Base-by-base conservation (phyloP, 2,888 invertebrate species). In the Griposia aprilina region DNA sequence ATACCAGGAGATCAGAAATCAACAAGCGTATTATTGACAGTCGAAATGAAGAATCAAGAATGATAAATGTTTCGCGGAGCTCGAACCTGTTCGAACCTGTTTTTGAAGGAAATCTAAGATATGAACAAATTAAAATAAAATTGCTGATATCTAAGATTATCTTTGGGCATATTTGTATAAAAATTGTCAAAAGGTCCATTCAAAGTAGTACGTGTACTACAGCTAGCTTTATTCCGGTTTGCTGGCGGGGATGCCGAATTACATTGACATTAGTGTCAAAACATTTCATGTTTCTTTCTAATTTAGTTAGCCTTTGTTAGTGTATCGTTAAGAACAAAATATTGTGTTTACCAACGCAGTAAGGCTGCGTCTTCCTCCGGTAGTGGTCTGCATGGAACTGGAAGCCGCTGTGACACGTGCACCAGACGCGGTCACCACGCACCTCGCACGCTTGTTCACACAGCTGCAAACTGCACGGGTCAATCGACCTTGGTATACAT, bases 401-500 rank as follows among this genome's bases (percentile, higher is more conserved):
- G 93, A 97, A 98, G 1, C 98, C 98, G 48, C 95, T 95, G 90
- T 97, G 97, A 89, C 98, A 98, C 48, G 97, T 97, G 92, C 98
- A 98, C 94, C 98, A 97, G 55, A 98, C 95, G 63, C 97, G 93
- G 81, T 97, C 97, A 26, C 97, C 95, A 73, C 97, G 97, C n/a
- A 97, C 97, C 50, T 97, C 97, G 89, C 98, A 98, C 68, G 97
- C 97, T 90, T 98, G 98, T 92, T 98, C 98, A 91, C 98, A 98
- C 23, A 98, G 93, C 83, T 96, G 95, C 90, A 98, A 93, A 68
- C 97, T 97, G 93, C 98, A 98, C 0, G 98, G 97, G 89, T 98
- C 97, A 85, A 97, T 95, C 4, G 97, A 94, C 88, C 97, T 97
- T 11, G 97, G 96, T 75, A 98, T 95, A 90, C 98, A 98, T 86